These are phyloP conservation scores for Cisticola juncidis DNA, from an alignment of 2,113 vertebrate species.

Conservation along the genomic window DNA sequence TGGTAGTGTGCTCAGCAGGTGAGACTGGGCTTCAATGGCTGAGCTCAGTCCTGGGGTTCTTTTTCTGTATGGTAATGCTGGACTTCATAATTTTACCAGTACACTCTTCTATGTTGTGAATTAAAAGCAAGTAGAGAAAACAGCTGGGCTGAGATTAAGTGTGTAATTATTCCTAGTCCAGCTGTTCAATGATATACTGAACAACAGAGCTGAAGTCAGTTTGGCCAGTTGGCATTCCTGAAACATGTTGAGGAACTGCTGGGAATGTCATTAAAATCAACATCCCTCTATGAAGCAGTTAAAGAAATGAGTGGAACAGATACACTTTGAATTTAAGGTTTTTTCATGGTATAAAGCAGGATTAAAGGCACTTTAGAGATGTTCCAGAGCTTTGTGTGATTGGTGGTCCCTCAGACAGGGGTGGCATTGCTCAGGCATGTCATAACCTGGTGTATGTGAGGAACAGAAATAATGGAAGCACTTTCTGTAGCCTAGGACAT, in stretches of 20 bases:
- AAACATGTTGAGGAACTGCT: neutral
- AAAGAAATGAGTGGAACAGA: neutral
- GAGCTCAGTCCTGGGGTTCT: neutral
- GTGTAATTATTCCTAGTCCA: neutral
- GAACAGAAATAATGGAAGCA: neutral
- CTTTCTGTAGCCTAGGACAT: neutral
- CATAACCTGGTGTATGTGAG: neutral
- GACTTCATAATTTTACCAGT: neutral
- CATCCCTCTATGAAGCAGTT: neutral
- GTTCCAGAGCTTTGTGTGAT: neutral
- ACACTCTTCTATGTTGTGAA: neutral
- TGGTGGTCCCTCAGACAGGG: neutral
- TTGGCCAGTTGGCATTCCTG: neutral
- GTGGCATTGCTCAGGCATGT: neutral
- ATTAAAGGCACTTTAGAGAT: neutral
- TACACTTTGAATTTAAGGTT: fast-evolving
- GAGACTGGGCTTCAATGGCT: neutral
- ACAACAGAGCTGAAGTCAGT: neutral
- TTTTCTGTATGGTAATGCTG: neutral
- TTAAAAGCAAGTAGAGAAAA: neutral
- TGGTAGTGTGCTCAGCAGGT: neutral
- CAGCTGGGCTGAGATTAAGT: neutral
- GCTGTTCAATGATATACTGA: neutral
- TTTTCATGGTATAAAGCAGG: neutral
- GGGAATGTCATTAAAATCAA: neutral